phyloP scores from a whole-genome alignment of 2,888 invertebrate species.

The Subacronicta megacephala region DNA sequence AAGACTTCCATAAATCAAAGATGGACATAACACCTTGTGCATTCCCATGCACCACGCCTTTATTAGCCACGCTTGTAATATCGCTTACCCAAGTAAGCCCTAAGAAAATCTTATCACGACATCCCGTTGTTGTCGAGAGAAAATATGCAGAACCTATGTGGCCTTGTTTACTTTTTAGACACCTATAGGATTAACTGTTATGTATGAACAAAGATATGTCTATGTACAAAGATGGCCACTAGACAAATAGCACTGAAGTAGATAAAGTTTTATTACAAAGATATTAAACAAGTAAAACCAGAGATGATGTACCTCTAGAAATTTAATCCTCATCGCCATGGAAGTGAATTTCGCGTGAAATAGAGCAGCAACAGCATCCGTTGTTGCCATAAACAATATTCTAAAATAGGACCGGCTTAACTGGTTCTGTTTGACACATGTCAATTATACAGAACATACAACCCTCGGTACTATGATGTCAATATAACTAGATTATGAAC shows the following conservation, averaged over 20 bases:
- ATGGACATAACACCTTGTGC: slow-evolving; percentile 21
- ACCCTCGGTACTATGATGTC: slow-evolving; percentile 2
- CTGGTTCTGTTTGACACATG: slow-evolving; percentile 80
- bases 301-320: slow-evolving; percentile 16
- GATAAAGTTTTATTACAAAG: slow-evolving; percentile 47
- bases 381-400: slow-evolving; percentile 80
- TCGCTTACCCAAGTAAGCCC: not conserved
- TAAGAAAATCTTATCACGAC: not conserved
- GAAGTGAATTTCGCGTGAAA: slow-evolving; percentile 51
- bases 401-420: slow-evolving; percentile 77
- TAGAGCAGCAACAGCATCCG: slow-evolving; percentile 79
- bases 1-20: slow-evolving; percentile 53
- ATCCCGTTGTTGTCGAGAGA: not conserved
- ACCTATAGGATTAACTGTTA: too few species aligned
- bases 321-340: slow-evolving; percentile 35
- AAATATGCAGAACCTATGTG: too few species aligned
- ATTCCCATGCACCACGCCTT: slow-evolving; percentile 10
- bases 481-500: slow-evolving; percentile 19
- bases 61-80: too few species aligned
- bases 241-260: slow-evolving; percentile 14
- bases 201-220: too few species aligned
- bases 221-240: slow-evolving; percentile 15
- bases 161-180: too few species aligned
- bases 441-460: slow-evolving; percentile 67
- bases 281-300: slow-evolving; percentile 12